Evolutionary conservation across 2,888 invertebrate species (phyloP), one percentile per base, ranked within the genome.

Genomic region (Oscheius onirici): DNA sequence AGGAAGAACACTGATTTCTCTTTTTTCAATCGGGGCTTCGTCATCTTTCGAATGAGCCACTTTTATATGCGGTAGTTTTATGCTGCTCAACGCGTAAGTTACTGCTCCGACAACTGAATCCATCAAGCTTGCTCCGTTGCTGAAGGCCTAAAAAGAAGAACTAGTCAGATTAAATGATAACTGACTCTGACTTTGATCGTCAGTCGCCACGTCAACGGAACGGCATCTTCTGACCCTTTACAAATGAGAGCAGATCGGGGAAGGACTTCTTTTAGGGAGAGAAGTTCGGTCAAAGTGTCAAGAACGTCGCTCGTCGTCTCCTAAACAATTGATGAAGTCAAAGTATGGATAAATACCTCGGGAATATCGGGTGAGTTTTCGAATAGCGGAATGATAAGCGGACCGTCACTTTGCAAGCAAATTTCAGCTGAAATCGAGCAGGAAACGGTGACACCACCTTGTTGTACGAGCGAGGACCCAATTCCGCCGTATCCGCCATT

Each of bases 401-500:
- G 63, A 0, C 52, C 74, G 57, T 79, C 79, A 58, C 68, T 74
- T n/a, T 40, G 43, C 0, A 76, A 55, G 3, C 73, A 69, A 1
- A 79, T 69, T 6, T 75, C 75, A 3, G 76, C 76, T 26, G 74
- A 24, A 15, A 77, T 72, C 17, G 71, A 46, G 52, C 77, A 77
- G 15, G 73, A 76, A 13, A 77, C 74, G 1, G 79, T 77, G 1
- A 73, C 73, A 41, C 73, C 73, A 8, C 74, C 72, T 2, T 72
- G 65, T 28, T 73, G 73, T 1, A 79, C 76, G 6, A 79, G 55
- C 3, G 77, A 58, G 22, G 79, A 79, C 3, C 77, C 79, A 8
- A 76, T 68, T 17, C 79, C 79, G 5, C 77, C 76, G 43, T 73
- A 77, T 60, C 68, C 70, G 0, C 74, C 76, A 66, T 73, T 72